Conservation (phyloP, 2,113 vertebrate species). For the Thryonomys swinderianus region DNA sequence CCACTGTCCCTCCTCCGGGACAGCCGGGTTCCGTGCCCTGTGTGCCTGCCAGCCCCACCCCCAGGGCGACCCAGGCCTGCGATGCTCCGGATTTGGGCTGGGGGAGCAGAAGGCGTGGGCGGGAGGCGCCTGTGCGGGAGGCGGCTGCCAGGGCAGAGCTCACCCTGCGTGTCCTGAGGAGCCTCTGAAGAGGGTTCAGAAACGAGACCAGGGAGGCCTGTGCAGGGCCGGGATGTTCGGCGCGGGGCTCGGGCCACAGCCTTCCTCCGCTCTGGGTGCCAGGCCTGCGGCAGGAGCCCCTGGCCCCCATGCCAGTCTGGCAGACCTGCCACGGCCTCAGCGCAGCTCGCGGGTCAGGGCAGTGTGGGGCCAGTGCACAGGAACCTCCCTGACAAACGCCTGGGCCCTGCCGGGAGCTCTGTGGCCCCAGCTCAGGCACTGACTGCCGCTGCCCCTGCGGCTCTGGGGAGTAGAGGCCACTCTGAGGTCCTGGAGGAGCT, state of each 20-base stretch:
- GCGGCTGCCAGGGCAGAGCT: neutral
- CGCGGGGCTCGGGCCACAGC: neutral
- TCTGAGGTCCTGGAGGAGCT: neutral
- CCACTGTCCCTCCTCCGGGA: neutral
- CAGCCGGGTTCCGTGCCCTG: neutral
- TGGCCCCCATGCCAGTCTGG: neutral
- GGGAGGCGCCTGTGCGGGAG: neutral
- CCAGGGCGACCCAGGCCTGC: neutral
- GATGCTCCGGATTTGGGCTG: too few species aligned
- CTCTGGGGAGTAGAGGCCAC: neutral
- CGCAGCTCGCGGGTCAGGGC: neutral
- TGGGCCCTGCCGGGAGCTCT: neutral
- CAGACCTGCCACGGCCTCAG: neutral
- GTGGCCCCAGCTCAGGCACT: neutral
- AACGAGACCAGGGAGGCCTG: neutral
- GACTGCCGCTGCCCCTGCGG: neutral
- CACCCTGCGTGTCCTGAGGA: neutral
- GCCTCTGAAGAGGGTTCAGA: neutral
- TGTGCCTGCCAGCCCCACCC: neutral
- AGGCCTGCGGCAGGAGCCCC: too few species aligned
- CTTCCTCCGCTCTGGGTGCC: too few species aligned
- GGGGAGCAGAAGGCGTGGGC: neutral
- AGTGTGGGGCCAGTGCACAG: accelerated
- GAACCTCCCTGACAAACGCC: accelerated
- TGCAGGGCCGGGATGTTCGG: neutral